Conservation (phyloP, 2,113 vertebrate genomes). For the Columbina picui region DNA sequence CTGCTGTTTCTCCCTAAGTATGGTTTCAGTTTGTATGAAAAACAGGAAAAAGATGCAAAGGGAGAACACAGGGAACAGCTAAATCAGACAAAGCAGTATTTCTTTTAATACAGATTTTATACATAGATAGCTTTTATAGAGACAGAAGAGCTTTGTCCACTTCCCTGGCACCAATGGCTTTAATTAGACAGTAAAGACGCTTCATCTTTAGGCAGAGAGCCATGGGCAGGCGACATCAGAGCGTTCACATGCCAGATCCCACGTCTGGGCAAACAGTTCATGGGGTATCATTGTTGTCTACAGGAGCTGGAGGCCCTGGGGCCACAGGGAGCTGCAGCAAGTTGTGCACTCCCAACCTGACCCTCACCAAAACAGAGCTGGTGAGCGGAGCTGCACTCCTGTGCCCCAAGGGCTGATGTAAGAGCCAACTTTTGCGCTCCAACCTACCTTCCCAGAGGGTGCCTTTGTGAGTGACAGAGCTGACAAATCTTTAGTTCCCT, state of each 20-base stretch:
- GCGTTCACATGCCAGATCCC: background rate
- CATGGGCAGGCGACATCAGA: accelerated
- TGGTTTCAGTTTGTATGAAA: background rate
- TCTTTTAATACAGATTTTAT: background rate
- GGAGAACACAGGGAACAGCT: background rate
- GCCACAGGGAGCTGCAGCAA: background rate
- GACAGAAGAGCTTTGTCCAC: background rate
- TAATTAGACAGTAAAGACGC: background rate
- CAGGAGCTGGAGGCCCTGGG: background rate
- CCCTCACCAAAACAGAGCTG: background rate
- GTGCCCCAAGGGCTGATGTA: accelerated
- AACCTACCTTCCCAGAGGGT: background rate
- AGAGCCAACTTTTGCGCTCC: accelerated
- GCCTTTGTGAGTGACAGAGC: background rate
- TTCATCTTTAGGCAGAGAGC: background rate
- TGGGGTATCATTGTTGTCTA: background rate
- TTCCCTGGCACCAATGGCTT: background rate
- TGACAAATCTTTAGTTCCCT: background rate
- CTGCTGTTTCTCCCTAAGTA: background rate
- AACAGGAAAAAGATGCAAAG: background rate
- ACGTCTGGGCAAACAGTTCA: background rate
- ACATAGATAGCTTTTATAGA: background rate
- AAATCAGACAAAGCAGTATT: background rate
- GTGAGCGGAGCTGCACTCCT: accelerated
- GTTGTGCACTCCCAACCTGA: accelerated